phyloP scores from a whole-genome alignment of 2,888 invertebrate species.

The Salpingus planirostris region DNA sequence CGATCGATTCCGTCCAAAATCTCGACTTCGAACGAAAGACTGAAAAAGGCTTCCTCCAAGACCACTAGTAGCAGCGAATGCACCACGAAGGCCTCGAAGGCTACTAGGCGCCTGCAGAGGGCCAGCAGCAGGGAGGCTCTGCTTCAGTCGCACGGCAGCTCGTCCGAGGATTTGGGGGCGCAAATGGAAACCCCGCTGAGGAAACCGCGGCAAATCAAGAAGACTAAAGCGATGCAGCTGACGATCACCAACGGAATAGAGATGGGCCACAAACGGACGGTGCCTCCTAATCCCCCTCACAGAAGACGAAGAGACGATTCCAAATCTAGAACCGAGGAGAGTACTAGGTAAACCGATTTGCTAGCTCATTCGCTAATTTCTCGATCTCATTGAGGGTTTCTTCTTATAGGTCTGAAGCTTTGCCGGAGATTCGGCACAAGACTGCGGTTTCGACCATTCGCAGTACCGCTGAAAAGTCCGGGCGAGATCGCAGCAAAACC shows the following conservation, averaged over 20 bases:
- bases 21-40: not conserved
- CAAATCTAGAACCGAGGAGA: no score
- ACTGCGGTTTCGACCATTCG: constrained; percentile 42
- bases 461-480: constrained; percentile 38
- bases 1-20: constrained; percentile 2
- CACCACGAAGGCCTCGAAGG: constrained; percentile 22
- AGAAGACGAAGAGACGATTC: constrained; percentile 32
- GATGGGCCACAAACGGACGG: constrained; percentile 22
- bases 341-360: no score
- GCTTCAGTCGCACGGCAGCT: constrained; percentile 43
- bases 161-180: constrained; percentile 44
- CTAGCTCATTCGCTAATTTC: no score
- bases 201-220: constrained; percentile 38
- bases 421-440: constrained; percentile 42
- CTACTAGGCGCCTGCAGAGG: constrained; percentile 40
- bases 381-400: no score
- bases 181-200: constrained; percentile 31
- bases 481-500: constrained; percentile 29
- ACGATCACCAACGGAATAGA: constrained; percentile 31
- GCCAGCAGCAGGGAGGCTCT: constrained; percentile 45
- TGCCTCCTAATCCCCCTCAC: constrained; percentile 9
- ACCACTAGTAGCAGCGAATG: constrained; percentile 11
- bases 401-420: constrained; percentile 14
- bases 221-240: constrained; percentile 33
- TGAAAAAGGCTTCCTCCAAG: constrained; percentile 8